phyloP scores from a whole-genome alignment of 1,140 invertebrate species.

The Dendroctonus ponderosae region DNA sequence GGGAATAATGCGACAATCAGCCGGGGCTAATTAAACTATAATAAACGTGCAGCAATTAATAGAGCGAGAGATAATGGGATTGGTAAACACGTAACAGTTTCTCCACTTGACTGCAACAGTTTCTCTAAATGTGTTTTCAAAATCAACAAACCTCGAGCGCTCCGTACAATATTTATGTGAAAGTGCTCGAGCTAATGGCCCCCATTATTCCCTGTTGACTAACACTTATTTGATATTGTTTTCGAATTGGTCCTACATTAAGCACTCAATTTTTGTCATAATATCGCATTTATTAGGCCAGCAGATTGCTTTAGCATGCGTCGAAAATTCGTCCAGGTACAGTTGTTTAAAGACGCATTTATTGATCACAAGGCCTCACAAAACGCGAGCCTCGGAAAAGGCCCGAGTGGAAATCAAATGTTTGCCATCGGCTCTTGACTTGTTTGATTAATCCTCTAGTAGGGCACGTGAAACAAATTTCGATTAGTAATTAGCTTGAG shows the following conservation, averaged over 20 bases:
- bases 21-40: no score
- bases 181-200: conserved; percentile 24
- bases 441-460: conserved; percentile 17
- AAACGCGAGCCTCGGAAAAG: conserved; percentile 15
- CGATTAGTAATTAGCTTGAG: conserved; percentile 16
- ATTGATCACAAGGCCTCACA: neutral
- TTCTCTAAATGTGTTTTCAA: conserved; percentile 16
- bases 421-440: conserved; percentile 19
- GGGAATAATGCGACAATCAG: neutral
- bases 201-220: conserved; percentile 15
- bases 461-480: conserved; percentile 23
- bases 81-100: neutral
- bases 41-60: neutral
- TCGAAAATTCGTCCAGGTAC: no score
- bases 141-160: conserved; percentile 3
- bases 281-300: neutral
- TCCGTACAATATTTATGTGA: conserved; percentile 17
- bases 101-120: neutral
- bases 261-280: conserved; percentile 21
- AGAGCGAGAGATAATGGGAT: neutral
- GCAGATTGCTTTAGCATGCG: no score
- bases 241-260: conserved; percentile 14
- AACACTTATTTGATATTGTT: conserved; percentile 20
- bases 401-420: conserved; percentile 28
- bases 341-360: no score